These are phyloP conservation scores for Clarias laeviceps DNA, from an alignment of 2,797 vertebrate species.

Conservation along the genomic window DNA sequence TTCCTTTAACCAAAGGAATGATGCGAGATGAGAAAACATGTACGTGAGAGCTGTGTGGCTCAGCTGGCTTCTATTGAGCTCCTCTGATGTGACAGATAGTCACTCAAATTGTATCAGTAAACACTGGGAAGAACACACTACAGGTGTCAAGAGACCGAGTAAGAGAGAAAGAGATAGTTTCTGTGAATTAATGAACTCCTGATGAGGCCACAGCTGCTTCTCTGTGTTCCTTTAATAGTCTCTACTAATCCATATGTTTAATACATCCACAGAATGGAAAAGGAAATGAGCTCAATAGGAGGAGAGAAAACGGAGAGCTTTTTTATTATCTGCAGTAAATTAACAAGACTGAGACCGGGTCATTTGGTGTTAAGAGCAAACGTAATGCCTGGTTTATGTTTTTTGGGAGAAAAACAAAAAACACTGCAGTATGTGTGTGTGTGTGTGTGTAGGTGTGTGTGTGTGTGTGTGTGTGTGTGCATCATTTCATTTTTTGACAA, in stretches of 20 bases:
- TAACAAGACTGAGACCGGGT: not conserved
- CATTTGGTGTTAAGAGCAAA: not conserved
- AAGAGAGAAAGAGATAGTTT: slow-evolving; percentile 18
- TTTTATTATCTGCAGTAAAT: slow-evolving; percentile 26
- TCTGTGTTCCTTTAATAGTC: slow-evolving; percentile 17
- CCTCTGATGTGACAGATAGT: slow-evolving; percentile 24
- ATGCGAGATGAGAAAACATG: not conserved
- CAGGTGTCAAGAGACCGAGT: slow-evolving; percentile 27
- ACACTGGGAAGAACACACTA: slow-evolving; percentile 12
- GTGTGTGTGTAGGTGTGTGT: not conserved
- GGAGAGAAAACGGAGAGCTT: not conserved
- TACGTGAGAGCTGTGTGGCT: not conserved
- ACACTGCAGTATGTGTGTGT: not conserved
- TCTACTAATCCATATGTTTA: slow-evolving; percentile 18
- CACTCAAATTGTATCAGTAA: slow-evolving; percentile 17
- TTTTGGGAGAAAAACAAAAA: not conserved
- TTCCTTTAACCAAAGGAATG: not conserved
- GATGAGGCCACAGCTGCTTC: slow-evolving; percentile 9
- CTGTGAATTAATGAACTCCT: slow-evolving; percentile 30
- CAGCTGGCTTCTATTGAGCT: not conserved
- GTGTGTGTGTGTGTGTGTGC: not conserved
- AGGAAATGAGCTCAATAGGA: not conserved
- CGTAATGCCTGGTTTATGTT: not conserved
- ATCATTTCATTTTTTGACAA: not conserved
- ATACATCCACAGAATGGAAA: slow-evolving; percentile 15